Conservation (phyloP, 2,888 invertebrate genomes). For the Phania funesta region DNA sequence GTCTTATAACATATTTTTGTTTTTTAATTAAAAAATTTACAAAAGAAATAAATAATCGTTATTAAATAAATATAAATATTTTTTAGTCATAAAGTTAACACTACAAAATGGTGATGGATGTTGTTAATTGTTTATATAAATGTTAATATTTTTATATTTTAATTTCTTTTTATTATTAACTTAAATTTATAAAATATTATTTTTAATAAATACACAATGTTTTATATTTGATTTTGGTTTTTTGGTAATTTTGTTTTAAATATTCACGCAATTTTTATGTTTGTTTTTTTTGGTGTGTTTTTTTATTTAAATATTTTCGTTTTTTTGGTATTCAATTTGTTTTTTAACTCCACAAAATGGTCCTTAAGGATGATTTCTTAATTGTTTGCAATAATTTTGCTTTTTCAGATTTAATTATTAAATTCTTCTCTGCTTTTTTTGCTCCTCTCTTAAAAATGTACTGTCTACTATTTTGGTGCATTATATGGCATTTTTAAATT, state of each 20-base stretch:
- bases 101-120: conserved; percentile 54
- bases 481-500: conserved; percentile 64
- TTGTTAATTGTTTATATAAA: conserved; percentile 56
- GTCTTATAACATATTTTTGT: conserved; percentile 55
- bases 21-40: conserved; percentile 48
- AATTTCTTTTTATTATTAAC: conserved; percentile 60
- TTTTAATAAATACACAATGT: conserved; percentile 63
- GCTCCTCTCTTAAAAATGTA: conserved; percentile 57
- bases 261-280: conserved; percentile 54
- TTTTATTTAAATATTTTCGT: conserved; percentile 13
- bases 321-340: conserved; percentile 52
- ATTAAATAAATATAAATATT: conserved; percentile 56
- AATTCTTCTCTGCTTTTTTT: conserved; percentile 29
- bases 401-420: conserved; percentile 57
- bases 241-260: conserved; percentile 49
- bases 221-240: conserved; percentile 60
- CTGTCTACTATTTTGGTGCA: conserved; percentile 67
- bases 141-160: conserved; percentile 34
- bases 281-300: conserved; percentile 16
- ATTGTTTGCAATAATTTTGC: conserved; percentile 48
- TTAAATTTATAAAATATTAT: conserved; percentile 68
- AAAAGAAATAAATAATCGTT: conserved; percentile 44
- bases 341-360: conserved; percentile 67
- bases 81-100: conserved; percentile 27
- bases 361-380: conserved; percentile 64